Evolutionary conservation across 2,113 vertebrate genomes (phyloP), one percentile per base, ranked within the genome.

Genomic region (Neomonachus schauinslandi): DNA sequence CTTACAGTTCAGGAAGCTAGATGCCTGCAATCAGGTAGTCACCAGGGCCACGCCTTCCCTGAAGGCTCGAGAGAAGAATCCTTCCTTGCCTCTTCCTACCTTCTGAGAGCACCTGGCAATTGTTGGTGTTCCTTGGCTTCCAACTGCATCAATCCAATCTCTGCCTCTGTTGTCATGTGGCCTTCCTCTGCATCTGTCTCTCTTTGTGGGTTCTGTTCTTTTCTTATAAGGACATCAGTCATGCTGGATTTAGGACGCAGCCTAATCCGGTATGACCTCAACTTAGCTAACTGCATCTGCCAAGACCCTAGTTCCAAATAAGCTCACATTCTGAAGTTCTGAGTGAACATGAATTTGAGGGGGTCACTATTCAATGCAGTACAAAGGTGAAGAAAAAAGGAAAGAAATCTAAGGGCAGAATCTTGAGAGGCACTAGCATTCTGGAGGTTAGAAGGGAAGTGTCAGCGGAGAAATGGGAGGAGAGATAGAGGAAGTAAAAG

Each of bases 61-160:
- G 9, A 91, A 33, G 13, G 18, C 57, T 16, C 28, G 11, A 15
- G 14, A 53, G 31, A 59, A 72, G 8, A 61, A 42, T 46, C 26
- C 55, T 63, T 51, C 42, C 42, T 55, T 55, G 42, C 8, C 21
- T 53, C 36, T 84, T 88, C 39, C 61, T 15, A 14, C n/a, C 7
- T 42, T 91, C 22, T 28, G 9, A 87, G 9, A 15, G 31, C 42
- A 65, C 12, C 46, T 10, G 46, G 51, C 22, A 0, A 0, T 67
- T 36, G 39, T n/a, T n/a, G 49, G 10, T 36, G 13, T 14, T 36
- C 3, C 33, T 51, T 69, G 80, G 13, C 16, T 74, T 81, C 1
- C 2, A 59, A 0, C 1, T 15, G 0, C 49, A 14, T 33, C 3
- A 0, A 2, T 81, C 18, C 15, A 16, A 0, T n/a, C 46, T 51